Base-by-base conservation (phyloP, 2,113 vertebrate genomes). In the Rafetus swinhoei region DNA sequence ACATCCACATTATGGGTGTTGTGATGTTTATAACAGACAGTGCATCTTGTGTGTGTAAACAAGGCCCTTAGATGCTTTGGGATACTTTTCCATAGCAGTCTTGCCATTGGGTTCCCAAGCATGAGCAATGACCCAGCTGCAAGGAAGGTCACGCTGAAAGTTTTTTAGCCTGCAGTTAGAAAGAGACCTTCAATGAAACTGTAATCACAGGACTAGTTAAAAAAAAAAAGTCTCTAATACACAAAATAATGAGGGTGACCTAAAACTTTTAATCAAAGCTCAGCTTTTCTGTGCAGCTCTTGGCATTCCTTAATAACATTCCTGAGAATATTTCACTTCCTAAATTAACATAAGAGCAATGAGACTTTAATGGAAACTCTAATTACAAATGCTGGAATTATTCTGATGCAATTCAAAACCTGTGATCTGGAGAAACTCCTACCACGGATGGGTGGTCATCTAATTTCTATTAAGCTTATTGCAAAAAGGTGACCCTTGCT, bases 351-450 rank as follows among this genome's bases (percentile, higher is more conserved):
- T 24, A 95, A 95, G 83, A 96, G 93, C 88, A 95, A 90, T 0
- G 59, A 95, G 89, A 74, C 95, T 96, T 93, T 97, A 97, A 96
- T 96, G 92, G 93, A 95, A 95, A 77, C 0, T 0, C 95, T 97
- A 96, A 97, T 97, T 97, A 95, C 93, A 93, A 86, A 95, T 96
- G 95, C 94, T 85, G 84, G 93, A 95, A 90, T 95, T 95, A 95
- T 93, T 94, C 93, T 92, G 69, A 91, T 3, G 81, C 87, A 84
- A 96, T 96, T 97, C 95, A 95, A 93, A 96, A 92, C 81, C 94
- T 96, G 90, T 95, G 97, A 95, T 95, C 95, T 96, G 95, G 90
- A 97, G 95, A 96, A 96, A 93, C 93, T 96, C 95, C 85, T 84
- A 96, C 84, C 93, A 97, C 0, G 85, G 90, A 94, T 96, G 95